A percentile compares a stretch with the other conserved stretches of the same genome.
Evolutionary conservation across 2,888 invertebrate genomes (phyloP).

Genomic region (Synergus umbraculus): DNA sequence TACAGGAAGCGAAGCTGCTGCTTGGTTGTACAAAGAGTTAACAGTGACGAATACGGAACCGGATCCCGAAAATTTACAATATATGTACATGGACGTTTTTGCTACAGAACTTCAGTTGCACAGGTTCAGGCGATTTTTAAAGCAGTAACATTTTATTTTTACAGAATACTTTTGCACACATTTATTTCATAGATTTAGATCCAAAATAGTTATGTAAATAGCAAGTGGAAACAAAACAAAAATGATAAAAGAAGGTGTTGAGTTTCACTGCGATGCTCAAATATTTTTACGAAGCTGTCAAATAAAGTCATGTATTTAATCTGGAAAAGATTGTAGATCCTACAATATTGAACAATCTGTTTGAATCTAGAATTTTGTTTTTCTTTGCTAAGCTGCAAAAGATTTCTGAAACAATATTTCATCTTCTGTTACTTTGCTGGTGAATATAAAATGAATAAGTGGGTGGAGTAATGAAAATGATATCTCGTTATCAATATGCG

Average conservation of each 20-base stretch:
- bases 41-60: constrained; percentile 79
- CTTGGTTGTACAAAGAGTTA: constrained; percentile 84
- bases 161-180: neutral
- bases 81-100: constrained; percentile 80
- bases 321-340: no score
- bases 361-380: no score
- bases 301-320: no score
- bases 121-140: constrained; percentile 79
- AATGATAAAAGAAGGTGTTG: no score
- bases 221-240: no score
- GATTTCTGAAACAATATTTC: no score
- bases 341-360: no score
- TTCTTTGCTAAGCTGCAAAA: no score
- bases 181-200: neutral
- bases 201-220: no score
- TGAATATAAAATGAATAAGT: constrained; percentile 15
- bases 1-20: constrained; percentile 80
- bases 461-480: constrained; percentile 8
- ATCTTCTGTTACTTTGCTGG: neutral
- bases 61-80: constrained; percentile 79
- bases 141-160: constrained; percentile 23
- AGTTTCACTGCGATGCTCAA: no score
- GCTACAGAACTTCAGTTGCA: constrained; percentile 80
- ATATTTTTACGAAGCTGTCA: no score
- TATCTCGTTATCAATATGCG: constrained; percentile 33